Evolutionary conservation across 2,113 vertebrate species (phyloP).

Genomic region (Amphiprion percula): DNA sequence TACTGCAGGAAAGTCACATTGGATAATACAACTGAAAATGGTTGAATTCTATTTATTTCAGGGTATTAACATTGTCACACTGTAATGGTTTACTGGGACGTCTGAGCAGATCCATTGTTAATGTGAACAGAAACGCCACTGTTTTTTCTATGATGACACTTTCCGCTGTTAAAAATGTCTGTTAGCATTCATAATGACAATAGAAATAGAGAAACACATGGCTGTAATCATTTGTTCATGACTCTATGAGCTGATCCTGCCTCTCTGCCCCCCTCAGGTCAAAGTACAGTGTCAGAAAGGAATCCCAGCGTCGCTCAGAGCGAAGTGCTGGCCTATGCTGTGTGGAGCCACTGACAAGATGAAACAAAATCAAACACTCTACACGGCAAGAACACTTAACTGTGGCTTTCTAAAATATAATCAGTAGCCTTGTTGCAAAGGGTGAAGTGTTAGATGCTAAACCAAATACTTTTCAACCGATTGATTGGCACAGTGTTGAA

Average conservation of each 20-base stretch:
- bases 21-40: background rate
- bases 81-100: background rate
- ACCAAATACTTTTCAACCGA: too few relatives aligned
- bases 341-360: conserved; percentile 85
- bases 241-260: conserved; percentile 5
- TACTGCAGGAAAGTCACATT: too few relatives aligned
- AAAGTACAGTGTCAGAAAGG: conserved; percentile 90
- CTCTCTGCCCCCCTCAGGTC: conserved; percentile 77
- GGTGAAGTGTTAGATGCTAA: background rate
- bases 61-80: background rate
- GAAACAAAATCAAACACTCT: conserved; percentile 75
- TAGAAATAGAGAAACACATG: too few relatives aligned
- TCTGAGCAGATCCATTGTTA: background rate
- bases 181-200: too few relatives aligned
- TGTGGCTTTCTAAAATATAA: background rate
- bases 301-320: conserved; percentile 89
- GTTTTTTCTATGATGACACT: background rate
- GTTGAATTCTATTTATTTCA: conserved; percentile 4
- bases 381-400: conserved; percentile 78
- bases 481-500: too few relatives aligned
- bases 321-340: conserved; percentile 89
- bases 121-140: too few relatives aligned
- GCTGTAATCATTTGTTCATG: background rate
- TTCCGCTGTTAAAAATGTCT: background rate
- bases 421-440: background rate